A percentile compares a stretch with the other conserved stretches of the same genome.
These are phyloP conservation scores for Rhinoderma darwinii DNA, from an alignment of 2,113 vertebrate species.

Conservation along the genomic window DNA sequence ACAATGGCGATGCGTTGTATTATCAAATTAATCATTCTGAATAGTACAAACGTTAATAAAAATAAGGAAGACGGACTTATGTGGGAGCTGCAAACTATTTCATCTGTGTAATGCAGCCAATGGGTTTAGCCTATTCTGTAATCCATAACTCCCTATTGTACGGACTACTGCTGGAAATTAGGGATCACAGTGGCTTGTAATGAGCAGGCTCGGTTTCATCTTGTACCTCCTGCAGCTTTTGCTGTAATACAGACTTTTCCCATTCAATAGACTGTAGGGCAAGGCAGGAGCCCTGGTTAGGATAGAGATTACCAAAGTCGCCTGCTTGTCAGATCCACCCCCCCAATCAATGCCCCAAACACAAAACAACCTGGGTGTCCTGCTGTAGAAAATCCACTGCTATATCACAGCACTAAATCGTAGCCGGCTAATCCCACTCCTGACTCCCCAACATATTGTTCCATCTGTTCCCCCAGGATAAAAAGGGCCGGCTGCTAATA, in stretches of 20 bases:
- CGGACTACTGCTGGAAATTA: slow-evolving; percentile 29
- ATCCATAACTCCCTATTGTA: slow-evolving; percentile 9
- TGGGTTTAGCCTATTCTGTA: background rate
- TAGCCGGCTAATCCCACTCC: slow-evolving; percentile 70
- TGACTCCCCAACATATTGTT: slow-evolving; percentile 66
- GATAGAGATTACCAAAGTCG: slow-evolving; percentile 63
- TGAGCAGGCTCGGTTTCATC: slow-evolving; percentile 27
- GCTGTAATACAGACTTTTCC: slow-evolving; percentile 32
- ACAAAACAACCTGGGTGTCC: slow-evolving; percentile 78
- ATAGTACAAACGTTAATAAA: background rate
- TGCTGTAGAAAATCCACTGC: slow-evolving; percentile 61
- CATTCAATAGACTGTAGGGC: slow-evolving; percentile 10
- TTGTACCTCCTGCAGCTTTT: slow-evolving; percentile 53
- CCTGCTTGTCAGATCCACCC: slow-evolving; percentile 66
- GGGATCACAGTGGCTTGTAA: slow-evolving; percentile 24
- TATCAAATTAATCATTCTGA: background rate
- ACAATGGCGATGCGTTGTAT: background rate
- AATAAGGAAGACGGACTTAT: background rate
- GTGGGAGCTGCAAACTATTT: background rate
- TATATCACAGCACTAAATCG: slow-evolving; percentile 61
- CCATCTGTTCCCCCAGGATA: slow-evolving; percentile 61
- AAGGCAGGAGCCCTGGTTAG: slow-evolving; percentile 60
- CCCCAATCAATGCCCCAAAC: slow-evolving; percentile 68
- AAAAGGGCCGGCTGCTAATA: slow-evolving; percentile 54
- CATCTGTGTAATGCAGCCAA: background rate